A percentile compares a stretch with the other conserved stretches of the same genome.
phyloP scores from a whole-genome alignment of 2,797 vertebrate genomes.

The Diceros bicornis region DNA sequence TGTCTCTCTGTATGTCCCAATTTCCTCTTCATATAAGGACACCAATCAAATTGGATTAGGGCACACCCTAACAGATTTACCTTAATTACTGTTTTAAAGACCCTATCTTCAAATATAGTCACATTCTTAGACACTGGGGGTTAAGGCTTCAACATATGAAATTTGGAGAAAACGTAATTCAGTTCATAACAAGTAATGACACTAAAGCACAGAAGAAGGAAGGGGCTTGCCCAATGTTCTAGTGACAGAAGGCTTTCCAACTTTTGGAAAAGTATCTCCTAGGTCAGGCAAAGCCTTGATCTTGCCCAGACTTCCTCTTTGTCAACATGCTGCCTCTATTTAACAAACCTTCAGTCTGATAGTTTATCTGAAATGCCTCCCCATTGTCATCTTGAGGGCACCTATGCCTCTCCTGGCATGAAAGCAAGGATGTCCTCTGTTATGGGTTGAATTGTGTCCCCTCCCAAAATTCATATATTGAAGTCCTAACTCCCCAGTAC shows the following conservation, averaged over 20 bases:
- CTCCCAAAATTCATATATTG: no score
- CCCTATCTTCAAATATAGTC: not conserved
- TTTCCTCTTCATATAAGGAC: not conserved
- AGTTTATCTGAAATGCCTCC: not conserved
- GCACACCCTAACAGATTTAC: not conserved
- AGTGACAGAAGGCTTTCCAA: not conserved
- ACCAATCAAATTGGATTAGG: not conserved
- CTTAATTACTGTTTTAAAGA: not conserved
- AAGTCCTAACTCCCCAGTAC: no score
- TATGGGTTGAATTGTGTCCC: no score
- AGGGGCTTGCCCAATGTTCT: not conserved
- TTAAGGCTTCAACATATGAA: not conserved
- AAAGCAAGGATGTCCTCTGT: not conserved
- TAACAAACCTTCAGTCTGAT: not conserved
- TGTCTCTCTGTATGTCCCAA: not conserved
- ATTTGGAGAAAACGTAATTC: not conserved
- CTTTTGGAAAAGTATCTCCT: not conserved
- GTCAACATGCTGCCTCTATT: not conserved
- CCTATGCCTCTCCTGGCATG: not conserved
- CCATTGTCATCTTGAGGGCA: not conserved
- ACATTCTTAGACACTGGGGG: not conserved
- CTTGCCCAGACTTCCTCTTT: not conserved
- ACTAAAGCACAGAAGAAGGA: no score
- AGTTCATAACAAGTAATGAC: no score
- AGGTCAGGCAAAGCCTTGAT: not conserved